Evolutionary conservation across 2,888 invertebrate species (phyloP).

Genomic region (Adineta ricciae): DNA sequence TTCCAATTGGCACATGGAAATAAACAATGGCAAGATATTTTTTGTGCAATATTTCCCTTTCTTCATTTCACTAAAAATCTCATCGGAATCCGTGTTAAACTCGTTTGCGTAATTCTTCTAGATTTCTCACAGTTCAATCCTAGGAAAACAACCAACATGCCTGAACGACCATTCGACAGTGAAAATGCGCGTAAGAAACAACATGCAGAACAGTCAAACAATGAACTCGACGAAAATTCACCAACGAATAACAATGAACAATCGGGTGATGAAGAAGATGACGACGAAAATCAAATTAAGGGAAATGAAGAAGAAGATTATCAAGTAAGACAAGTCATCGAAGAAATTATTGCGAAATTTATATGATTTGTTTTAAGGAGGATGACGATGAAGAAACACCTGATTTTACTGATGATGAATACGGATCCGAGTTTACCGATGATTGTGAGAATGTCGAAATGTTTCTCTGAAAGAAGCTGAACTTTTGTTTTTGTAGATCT

Average conservation of each 20-base stretch:
- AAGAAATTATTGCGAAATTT: neutral
- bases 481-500: neutral
- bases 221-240: neutral
- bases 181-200: neutral
- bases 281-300: neutral
- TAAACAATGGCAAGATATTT: neutral
- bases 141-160: neutral
- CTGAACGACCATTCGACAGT: neutral
- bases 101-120: neutral
- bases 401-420: conserved; percentile 2
- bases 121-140: neutral
- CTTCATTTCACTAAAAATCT: neutral
- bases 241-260: neutral
- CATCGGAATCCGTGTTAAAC: neutral
- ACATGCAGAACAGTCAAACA: neutral
- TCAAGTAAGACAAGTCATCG: neutral
- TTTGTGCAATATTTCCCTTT: neutral
- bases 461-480: neutral
- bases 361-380: neutral
- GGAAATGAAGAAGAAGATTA: neutral
- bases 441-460: neutral
- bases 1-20: neutral
- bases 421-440: neutral
- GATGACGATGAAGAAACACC: neutral
- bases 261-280: neutral